Base-by-base conservation (phyloP, 2,797 vertebrate species). In the Anguilla anguilla region DNA sequence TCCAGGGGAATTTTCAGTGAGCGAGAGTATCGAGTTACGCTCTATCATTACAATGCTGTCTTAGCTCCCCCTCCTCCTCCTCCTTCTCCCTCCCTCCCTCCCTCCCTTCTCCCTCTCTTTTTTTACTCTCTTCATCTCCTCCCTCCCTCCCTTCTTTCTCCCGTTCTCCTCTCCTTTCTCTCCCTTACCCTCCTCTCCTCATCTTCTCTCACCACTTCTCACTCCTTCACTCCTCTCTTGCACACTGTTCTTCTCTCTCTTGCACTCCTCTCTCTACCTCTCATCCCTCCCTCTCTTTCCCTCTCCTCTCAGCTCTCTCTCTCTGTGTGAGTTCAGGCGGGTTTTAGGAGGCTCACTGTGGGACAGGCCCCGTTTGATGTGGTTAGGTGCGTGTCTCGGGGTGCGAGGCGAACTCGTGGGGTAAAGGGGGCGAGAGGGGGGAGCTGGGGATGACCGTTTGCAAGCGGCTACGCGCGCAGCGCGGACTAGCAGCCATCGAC, bases 21-120 rank as follows among this genome's bases (percentile, higher is more conserved):
- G 96, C 95, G 94, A 92, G 96, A 97, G 96, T 95, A 97, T 95
- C 95, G 91, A 93, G 95, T 97, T 97, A 92, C 94, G 92, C 93
- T 94, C 92, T 94, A 94, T 96, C 95, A 92, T 96, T 95, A 91
- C 91, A 87, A 94, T 94, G 92, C 94, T 94, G 93, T 92, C 94
- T 89, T 91, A 89, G 89, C 87, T 88, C 92, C 90, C 89, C 83
- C n/a, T 19, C 59, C 79, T 88, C 84, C 88, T 86, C 90, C 88
- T 89, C 89, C 92, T 81, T 91, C 92, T 90, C 67, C 49, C 31
- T 39, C 53, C 46, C 19, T 57, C 69, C 3, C 25, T n/a, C 11
- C 25, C 7, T 67, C 61, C n/a, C 5, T 67, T 11, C n/a, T 55
- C 55, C 46, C 61, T 72, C 84, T 7, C 87, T 88, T 91, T 90